These are phyloP conservation scores for Emydoidea blandingii DNA, from an alignment of 2,797 vertebrate species.

Conservation along the genomic window DNA sequence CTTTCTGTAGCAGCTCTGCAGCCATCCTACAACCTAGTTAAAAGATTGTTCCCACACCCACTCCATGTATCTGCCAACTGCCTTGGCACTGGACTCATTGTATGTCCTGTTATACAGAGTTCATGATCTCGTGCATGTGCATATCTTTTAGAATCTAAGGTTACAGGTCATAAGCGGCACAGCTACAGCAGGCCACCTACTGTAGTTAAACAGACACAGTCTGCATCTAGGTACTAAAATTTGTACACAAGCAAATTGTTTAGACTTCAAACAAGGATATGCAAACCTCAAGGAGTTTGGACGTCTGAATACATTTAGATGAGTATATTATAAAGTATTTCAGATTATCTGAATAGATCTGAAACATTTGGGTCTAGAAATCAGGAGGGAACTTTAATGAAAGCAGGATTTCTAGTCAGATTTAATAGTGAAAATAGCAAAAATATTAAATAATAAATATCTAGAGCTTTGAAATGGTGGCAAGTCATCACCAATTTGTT, in stretches of 20 bases:
- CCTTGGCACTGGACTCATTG: background rate
- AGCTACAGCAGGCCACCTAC: background rate
- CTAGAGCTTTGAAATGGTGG: background rate
- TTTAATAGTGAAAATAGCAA: background rate
- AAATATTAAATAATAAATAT: background rate
- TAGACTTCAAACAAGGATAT: background rate
- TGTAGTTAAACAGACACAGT: background rate
- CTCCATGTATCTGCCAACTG: background rate
- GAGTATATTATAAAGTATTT: background rate
- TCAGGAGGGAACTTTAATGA: background rate
- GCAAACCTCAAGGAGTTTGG: background rate
- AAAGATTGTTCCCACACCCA: background rate
- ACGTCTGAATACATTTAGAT: background rate
- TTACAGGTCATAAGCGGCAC: accelerated
- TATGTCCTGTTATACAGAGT: background rate
- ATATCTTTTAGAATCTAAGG: background rate
- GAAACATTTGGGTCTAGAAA: background rate
- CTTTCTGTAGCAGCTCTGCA: background rate
- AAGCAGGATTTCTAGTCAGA: background rate
- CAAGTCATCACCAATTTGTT: background rate
- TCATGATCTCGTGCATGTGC: background rate
- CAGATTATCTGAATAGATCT: background rate
- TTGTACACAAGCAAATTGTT: background rate
- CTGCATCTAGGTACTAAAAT: background rate
- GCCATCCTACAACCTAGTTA: accelerated